Evolutionary conservation across 2,888 invertebrate species (phyloP).

Genomic region (Ligdia adustata): DNA sequence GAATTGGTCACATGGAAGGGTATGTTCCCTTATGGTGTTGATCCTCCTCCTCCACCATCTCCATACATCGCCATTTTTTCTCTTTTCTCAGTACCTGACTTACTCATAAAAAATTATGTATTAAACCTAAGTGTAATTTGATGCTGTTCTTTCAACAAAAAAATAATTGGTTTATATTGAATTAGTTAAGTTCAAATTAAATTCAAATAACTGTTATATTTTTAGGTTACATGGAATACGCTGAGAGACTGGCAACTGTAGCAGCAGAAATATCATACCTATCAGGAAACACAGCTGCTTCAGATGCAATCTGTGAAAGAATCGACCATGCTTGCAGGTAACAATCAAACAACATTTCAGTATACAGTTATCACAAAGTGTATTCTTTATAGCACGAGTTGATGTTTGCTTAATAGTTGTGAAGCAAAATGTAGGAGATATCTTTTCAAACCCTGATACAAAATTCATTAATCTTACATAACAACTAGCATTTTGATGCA

Average conservation of each 20-base stretch:
- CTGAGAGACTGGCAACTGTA: slow-evolving; percentile 79
- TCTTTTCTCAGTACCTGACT: too few species aligned
- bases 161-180: too few species aligned
- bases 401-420: background rate
- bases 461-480: background rate
- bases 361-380: slow-evolving; percentile 22
- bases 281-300: slow-evolving; percentile 79
- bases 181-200: too few species aligned
- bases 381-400: slow-evolving; percentile 16
- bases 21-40: too few species aligned
- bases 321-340: slow-evolving; percentile 78
- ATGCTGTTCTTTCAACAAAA: too few species aligned
- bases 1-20: too few species aligned
- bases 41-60: too few species aligned
- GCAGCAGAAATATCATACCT: slow-evolving; percentile 82
- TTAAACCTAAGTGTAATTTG: too few species aligned
- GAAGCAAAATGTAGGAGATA: slow-evolving; percentile 17
- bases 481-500: background rate
- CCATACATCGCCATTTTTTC: too few species aligned
- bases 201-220: background rate
- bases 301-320: slow-evolving; percentile 81
- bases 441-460: background rate
- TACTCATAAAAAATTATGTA: too few species aligned
- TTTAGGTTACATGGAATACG: slow-evolving; percentile 82
- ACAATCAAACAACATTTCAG: slow-evolving; percentile 21